Percentiles rank a stretch among this genome's conserved stretches.
phyloP scores from a whole-genome alignment of 2,888 invertebrate genomes.

The Tenthredo livida region DNA sequence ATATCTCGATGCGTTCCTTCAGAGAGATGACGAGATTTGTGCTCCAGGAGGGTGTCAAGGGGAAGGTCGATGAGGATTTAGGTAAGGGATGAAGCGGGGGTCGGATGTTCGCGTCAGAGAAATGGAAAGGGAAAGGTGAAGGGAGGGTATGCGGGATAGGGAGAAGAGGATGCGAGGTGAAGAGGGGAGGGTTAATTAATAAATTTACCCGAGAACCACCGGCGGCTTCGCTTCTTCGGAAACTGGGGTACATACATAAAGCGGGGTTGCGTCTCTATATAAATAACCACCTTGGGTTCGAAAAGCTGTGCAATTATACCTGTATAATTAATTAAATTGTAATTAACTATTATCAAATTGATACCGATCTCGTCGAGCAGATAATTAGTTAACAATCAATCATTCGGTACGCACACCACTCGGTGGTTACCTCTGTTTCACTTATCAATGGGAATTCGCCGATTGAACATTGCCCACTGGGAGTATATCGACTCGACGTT shows the following conservation, averaged over 20 bases:
- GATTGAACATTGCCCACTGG: conserved; percentile 28
- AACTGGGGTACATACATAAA: conserved; percentile 33
- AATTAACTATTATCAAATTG: conserved; percentile 65
- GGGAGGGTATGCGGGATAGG: conserved; percentile 2
- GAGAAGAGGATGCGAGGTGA: conserved; percentile 44
- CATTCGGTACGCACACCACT: conserved; percentile 38
- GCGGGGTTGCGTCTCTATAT: not conserved
- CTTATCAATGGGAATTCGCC: conserved; percentile 21
- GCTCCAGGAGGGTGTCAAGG: not conserved
- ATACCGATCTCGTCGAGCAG: conserved; percentile 39
- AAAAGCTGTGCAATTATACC: conserved; percentile 68
- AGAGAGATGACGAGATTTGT: conserved; percentile 16
- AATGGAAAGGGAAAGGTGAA: conserved; percentile 36
- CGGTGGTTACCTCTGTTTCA: conserved; percentile 22
- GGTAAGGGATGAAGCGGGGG: conserved; percentile 49
- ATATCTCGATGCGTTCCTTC: conserved; percentile 11
- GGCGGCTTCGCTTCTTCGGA: conserved; percentile 34
- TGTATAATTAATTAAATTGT: conserved; percentile 72
- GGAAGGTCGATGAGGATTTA: not conserved
- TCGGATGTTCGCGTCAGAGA: conserved; percentile 43
- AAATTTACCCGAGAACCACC: conserved; percentile 45
- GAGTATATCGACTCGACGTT: conserved; percentile 8
- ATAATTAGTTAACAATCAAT: conserved; percentile 53
- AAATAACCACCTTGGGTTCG: conserved; percentile 54
- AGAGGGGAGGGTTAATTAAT: conserved; percentile 50